phyloP scores from a whole-genome alignment of 1,140 invertebrate genomes.

The Bombus ignitus region DNA sequence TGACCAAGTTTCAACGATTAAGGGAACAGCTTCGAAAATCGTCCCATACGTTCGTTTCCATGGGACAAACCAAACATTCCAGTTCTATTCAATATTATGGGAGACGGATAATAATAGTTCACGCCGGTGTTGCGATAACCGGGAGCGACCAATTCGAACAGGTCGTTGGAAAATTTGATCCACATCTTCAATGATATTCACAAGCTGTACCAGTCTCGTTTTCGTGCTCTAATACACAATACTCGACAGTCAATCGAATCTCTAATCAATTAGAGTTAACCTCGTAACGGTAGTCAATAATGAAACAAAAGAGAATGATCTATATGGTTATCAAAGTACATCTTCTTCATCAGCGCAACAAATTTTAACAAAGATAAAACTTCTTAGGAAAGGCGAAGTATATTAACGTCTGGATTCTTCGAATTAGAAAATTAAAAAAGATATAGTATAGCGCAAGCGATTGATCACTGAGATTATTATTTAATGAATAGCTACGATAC shows the following conservation, averaged over 20 bases:
- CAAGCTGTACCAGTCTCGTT: slow-evolving; percentile 49
- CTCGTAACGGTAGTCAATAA: slow-evolving; percentile 79
- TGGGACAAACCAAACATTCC: not conserved
- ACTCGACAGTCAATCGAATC: slow-evolving; percentile 79
- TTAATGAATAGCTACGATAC: not conserved
- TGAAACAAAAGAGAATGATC: slow-evolving; percentile 49
- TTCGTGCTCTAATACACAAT: slow-evolving; percentile 62
- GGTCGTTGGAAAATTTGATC: slow-evolving; percentile 13
- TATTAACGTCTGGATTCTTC: not conserved
- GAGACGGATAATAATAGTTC: not conserved
- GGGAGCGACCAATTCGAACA: not conserved
- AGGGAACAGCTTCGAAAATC: not conserved
- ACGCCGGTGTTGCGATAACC: not conserved
- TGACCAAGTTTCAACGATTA: slow-evolving; percentile 1
- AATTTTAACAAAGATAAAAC: not conserved
- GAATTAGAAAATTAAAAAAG: not conserved
- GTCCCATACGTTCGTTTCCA: not conserved
- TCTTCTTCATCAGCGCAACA: slow-evolving; percentile 1
- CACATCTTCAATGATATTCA: slow-evolving; percentile 33
- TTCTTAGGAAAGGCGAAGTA: not conserved
- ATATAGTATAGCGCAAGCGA: not conserved
- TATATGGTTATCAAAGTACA: slow-evolving; percentile 6
- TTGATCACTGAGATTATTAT: not conserved
- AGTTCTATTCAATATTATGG: not conserved
- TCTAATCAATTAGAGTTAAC: slow-evolving; percentile 71